phyloP scores from a whole-genome alignment of 2,113 vertebrate species.

The Rafetus swinhoei region DNA sequence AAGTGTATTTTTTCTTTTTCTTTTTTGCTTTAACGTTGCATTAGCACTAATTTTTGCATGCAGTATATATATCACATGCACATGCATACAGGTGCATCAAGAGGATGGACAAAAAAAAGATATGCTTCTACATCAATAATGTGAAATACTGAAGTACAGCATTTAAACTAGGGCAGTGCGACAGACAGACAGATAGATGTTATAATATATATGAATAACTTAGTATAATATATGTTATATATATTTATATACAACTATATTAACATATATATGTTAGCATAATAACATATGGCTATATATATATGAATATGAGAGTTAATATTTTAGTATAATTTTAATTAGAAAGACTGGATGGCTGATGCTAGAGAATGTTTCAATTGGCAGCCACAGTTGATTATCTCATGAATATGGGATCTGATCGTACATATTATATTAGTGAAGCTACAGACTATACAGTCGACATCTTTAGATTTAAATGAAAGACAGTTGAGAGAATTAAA shows the following conservation, averaged over 20 bases:
- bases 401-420: slow-evolving; percentile 53
- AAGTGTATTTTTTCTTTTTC: neutral
- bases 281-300: too few relatives aligned
- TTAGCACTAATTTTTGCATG: neutral
- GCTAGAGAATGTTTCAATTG: slow-evolving; percentile 65
- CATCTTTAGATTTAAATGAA: neutral
- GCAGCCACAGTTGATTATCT: slow-evolving; percentile 59
- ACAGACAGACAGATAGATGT: neutral
- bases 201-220: too few relatives aligned
- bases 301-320: neutral
- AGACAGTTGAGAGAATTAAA: neutral
- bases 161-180: neutral
- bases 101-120: neutral
- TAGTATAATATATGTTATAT: too few relatives aligned
- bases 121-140: neutral
- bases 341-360: slow-evolving; percentile 48
- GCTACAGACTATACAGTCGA: neutral
- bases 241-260: too few relatives aligned
- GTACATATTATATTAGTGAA: slow-evolving; percentile 33
- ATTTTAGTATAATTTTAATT: slow-evolving; percentile 59
- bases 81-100: neutral
- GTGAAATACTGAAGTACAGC: neutral
- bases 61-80: neutral
- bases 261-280: too few relatives aligned
- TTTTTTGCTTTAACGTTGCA: neutral